These are phyloP conservation scores for pig (Sus scrofa) DNA, from an alignment of 2,113 vertebrate genomes.

Conservation along the genomic window T2T-Sscrofa CM000830.6:118322501-118323000, in stretches of 20 bases:
- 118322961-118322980: slow-evolving; percentile 89
- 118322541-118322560: slow-evolving; percentile 34
- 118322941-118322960: slow-evolving; percentile 87
- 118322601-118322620: slow-evolving; percentile 66
- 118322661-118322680: slow-evolving; percentile 77
- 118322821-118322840: slow-evolving; percentile 87
- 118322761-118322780: slow-evolving; percentile 87
- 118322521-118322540: slow-evolving; percentile 54
- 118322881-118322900: slow-evolving; percentile 87
- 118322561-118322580: slow-evolving; percentile 81
- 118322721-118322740: slow-evolving; percentile 63
- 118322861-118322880: slow-evolving; percentile 84
- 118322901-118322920: slow-evolving; percentile 87
- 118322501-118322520: slow-evolving; percentile 63
- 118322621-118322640: slow-evolving; percentile 65
- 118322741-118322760: slow-evolving; percentile 87
- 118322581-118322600: slow-evolving; percentile 74
- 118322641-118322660: slow-evolving; percentile 84
- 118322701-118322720: slow-evolving; percentile 57
- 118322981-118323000: slow-evolving; percentile 89
- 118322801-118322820: slow-evolving; percentile 87
- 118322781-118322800: slow-evolving; percentile 78
- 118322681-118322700: slow-evolving; percentile 71
- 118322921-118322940: slow-evolving; percentile 89
- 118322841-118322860: slow-evolving; percentile 87